phyloP scores from a whole-genome alignment of 2,113 vertebrate genomes.

The Hyla sarda region DNA sequence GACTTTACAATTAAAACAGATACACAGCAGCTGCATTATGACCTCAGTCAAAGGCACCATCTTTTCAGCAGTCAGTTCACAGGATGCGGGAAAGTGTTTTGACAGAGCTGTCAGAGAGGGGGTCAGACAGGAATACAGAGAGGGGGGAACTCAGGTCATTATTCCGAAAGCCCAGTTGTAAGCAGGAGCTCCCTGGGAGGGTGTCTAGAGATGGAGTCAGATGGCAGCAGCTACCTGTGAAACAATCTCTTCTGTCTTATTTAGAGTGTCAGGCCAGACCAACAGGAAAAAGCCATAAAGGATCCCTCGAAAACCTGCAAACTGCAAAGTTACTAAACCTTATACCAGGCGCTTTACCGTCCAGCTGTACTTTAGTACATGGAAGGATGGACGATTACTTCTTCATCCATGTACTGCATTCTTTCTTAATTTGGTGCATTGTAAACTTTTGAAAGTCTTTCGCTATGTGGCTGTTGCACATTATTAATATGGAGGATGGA shows the following conservation, averaged over 20 bases:
- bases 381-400: not conserved
- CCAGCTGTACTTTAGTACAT: not conserved
- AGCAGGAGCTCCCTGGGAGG: constrained; percentile 23
- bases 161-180: constrained; percentile 12
- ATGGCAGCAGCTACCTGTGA: constrained; percentile 12
- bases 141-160: constrained; percentile 41
- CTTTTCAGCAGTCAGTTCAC: constrained; percentile 18
- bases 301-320: too few species aligned
- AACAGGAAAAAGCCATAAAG: not conserved
- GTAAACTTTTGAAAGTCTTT: not conserved
- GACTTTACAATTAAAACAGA: constrained; percentile 38
- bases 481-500: not conserved
- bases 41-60: constrained; percentile 37
- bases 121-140: constrained; percentile 35
- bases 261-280: not conserved
- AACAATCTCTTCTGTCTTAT: constrained; percentile 24
- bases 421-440: not conserved
- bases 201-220: constrained; percentile 31
- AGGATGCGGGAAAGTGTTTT: constrained; percentile 50
- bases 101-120: constrained; percentile 43
- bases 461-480: not conserved
- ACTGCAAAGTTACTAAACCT: too few species aligned
- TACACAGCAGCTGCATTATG: constrained; percentile 48
- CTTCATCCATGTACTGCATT: not conserved
- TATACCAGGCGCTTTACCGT: not conserved